Evolutionary conservation across 2,888 invertebrate genomes (phyloP).

Genomic region (Cremastobaeus sp.): DNA sequence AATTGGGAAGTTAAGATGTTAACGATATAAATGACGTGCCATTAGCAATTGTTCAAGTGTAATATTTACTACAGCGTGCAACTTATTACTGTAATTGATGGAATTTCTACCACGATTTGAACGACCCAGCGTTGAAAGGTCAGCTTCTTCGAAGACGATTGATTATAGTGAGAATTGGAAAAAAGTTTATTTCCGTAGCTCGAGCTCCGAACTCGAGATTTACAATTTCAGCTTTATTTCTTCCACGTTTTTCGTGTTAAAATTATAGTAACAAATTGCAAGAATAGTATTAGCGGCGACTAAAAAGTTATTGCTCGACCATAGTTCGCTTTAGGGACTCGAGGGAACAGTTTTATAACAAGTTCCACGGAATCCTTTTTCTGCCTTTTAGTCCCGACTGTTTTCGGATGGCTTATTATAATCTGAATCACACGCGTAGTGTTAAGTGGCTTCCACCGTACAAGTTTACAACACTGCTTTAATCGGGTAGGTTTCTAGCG

Average conservation of each 20-base stretch:
- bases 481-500: conserved; percentile 73
- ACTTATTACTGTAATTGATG: conserved; percentile 43
- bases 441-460: conserved; percentile 74
- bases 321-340: too few species aligned
- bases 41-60: conserved; percentile 47
- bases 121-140: conserved; percentile 31
- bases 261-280: too few species aligned
- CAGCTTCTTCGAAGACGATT: conserved; percentile 28
- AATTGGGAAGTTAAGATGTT: conserved; percentile 53
- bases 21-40: conserved; percentile 41
- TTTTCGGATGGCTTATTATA: conserved; percentile 67
- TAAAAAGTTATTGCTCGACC: too few species aligned
- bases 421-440: too few species aligned
- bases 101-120: conserved; percentile 36
- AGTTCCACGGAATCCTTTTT: conserved; percentile 26
- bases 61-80: conserved; percentile 42
- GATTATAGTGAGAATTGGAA: not conserved
- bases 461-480: conserved; percentile 63
- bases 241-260: too few species aligned
- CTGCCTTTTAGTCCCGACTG: conserved; percentile 18
- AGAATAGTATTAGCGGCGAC: too few species aligned
- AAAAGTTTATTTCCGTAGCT: too few species aligned
- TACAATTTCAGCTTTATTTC: too few species aligned
- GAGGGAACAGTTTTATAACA: too few species aligned
- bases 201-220: too few species aligned